Conservation (phyloP, 2,888 invertebrate genomes). For the Eumacrocentrus americanus region DNA sequence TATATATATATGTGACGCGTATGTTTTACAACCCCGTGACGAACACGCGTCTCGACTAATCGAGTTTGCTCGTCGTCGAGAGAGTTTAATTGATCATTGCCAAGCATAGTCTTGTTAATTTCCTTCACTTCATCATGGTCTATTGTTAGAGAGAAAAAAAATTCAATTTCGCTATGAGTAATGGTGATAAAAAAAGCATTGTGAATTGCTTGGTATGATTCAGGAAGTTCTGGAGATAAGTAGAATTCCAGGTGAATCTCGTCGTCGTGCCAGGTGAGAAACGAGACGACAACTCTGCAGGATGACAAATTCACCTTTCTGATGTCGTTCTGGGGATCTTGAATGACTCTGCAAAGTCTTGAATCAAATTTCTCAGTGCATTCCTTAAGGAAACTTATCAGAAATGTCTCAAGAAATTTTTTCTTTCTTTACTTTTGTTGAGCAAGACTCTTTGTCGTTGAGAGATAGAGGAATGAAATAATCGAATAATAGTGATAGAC, state of each 20-base stretch:
- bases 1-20: conserved; percentile 15
- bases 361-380: not conserved
- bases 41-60: not conserved
- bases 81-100: not conserved
- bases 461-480: not conserved
- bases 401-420: not conserved
- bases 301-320: not conserved
- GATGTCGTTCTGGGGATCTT: too few species aligned
- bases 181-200: not conserved
- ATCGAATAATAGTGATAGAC: not conserved
- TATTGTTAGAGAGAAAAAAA: not conserved
- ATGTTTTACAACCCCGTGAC: not conserved
- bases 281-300: too few species aligned
- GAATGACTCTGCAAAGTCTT: not conserved
- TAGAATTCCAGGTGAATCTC: not conserved
- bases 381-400: not conserved
- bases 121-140: not conserved
- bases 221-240: not conserved
- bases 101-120: not conserved
- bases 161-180: not conserved
- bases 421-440: not conserved
- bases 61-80: not conserved
- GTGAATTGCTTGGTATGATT: not conserved
- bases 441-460: not conserved
- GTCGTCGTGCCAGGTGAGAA: not conserved